These are phyloP conservation scores for Argyresthia albistria DNA, from an alignment of 2,888 invertebrate species.

Conservation along the genomic window DNA sequence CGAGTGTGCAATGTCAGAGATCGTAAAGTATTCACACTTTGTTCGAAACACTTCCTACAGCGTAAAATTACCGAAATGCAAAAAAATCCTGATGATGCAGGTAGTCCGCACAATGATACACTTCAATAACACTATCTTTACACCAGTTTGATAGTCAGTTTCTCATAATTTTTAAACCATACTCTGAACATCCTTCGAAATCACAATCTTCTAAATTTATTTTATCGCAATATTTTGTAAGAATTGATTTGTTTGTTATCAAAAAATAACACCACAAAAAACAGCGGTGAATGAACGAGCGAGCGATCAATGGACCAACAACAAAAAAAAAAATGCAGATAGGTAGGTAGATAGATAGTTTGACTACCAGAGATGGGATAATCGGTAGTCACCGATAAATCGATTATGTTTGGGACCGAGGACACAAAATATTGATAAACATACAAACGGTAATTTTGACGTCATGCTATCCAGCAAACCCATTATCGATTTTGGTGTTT, in stretches of 20 bases:
- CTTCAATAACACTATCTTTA: conserved; percentile 28
- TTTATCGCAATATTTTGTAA: conserved; percentile 49
- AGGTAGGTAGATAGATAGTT: conserved; percentile 32
- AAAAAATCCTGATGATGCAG: conserved; percentile 56
- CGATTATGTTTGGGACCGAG: neutral
- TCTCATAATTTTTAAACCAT: neutral
- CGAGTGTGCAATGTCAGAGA: neutral
- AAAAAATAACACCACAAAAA: conserved; percentile 67
- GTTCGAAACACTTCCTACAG: neutral
- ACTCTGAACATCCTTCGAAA: neutral
- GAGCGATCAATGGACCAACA: conserved; percentile 59
- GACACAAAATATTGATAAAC: neutral
- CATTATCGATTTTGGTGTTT: too few relatives aligned
- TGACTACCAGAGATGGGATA: neutral
- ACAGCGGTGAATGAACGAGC: conserved; percentile 66
- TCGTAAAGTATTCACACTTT: neutral
- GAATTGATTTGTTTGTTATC: conserved; percentile 56
- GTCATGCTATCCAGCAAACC: too few relatives aligned
- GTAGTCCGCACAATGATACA: conserved; percentile 63
- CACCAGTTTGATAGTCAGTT: neutral
- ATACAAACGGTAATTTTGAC: too few relatives aligned
- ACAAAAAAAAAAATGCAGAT: conserved; percentile 31
- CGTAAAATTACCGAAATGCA: neutral
- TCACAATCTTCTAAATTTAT: conserved; percentile 14
- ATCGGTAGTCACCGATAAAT: neutral